Base-by-base conservation (phyloP, 1,140 invertebrate species). In the Microplitis demolitor region DNA sequence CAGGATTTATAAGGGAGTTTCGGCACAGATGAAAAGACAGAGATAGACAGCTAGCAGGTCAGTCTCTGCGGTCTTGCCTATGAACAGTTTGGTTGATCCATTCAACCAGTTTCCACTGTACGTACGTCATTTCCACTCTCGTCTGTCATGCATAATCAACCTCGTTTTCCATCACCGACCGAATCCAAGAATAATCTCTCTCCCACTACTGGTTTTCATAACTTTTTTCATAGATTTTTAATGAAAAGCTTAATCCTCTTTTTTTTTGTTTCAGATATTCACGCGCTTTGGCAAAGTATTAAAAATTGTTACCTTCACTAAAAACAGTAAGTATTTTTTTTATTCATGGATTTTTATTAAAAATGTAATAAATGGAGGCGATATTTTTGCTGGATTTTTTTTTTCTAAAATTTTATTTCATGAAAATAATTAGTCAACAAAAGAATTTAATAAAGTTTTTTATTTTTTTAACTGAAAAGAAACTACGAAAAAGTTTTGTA, bases 221-320 rank as follows among this genome's bases (percentile, higher is more conserved):
- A 77, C 74, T 78, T 75, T n/a, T n/a, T n/a, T n/a, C n/a, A 77
- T 77, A 35, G n/a, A 39, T 4, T 51, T 51, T 35, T 56, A 53
- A 76, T 6, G 50, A 14, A 70, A 31, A 50, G 4, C 63, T 16
- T 62, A n/a, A n/a, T 39, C 69, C 14, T 50, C 31, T 60, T 14
- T 61, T 53, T 87, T 81, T 86, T 76, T 87, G 78, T 92, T 93
- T 53, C 92, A 98, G 91, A 97, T 99, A 83, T 99, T 99, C 90
- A 96, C 97, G 78, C 93, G 97, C 76, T 98, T 96, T 84, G 98
- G 98, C 77, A 98, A 98, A 89, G 97, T 99, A 80, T 90, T 98
- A 78, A 98, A 99, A 88, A 99, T 99, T 80, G 98, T 99, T 82
- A 99, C 98, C 76, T 99, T 99, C 90, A 99, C 96, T 78, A 99